phyloP scores from a whole-genome alignment of 2,797 vertebrate genomes.

The Lacerta bilineata region DNA sequence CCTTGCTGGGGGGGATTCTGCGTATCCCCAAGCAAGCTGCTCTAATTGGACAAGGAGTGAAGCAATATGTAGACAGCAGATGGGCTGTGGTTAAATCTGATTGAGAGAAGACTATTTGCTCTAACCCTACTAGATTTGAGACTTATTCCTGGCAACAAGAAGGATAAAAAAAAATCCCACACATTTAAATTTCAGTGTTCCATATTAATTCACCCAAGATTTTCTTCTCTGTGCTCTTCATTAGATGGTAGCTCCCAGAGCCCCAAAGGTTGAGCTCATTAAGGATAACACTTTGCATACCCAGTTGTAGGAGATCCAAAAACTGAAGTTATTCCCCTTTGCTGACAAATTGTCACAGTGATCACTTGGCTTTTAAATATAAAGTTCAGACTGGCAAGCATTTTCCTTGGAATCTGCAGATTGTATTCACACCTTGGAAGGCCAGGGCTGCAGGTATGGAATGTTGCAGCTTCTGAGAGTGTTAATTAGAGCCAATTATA shows the following conservation, averaged over 20 bases:
- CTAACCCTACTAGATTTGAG: slow-evolving; percentile 66
- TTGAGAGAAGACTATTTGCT: slow-evolving; percentile 69
- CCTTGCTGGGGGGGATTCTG: slow-evolving; percentile 46
- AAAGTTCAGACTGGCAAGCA: slow-evolving; percentile 56
- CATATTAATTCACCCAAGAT: slow-evolving; percentile 67
- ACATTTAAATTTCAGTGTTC: slow-evolving; percentile 59
- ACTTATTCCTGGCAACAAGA: slow-evolving; percentile 66
- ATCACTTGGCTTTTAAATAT: slow-evolving; percentile 47
- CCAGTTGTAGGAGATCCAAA: slow-evolving; percentile 45
- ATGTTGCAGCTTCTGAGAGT: slow-evolving; percentile 39
- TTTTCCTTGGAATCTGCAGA: slow-evolving; percentile 47
- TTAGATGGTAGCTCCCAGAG: slow-evolving; percentile 59
- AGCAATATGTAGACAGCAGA: slow-evolving; percentile 79
- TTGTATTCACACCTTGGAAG: slow-evolving; percentile 51
- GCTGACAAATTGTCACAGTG: slow-evolving; percentile 62
- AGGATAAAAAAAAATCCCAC: slow-evolving; percentile 17
- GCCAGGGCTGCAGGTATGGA: slow-evolving; percentile 36
- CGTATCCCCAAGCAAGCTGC: slow-evolving; percentile 56
- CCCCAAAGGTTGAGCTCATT: slow-evolving; percentile 23
- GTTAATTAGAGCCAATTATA: slow-evolving; percentile 53
- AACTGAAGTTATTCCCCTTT: slow-evolving; percentile 60
- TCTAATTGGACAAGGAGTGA: slow-evolving; percentile 76
- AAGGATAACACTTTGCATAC: slow-evolving; percentile 17
- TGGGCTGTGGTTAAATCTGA: slow-evolving; percentile 80
- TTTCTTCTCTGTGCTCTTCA: slow-evolving; percentile 71